Base-by-base conservation (phyloP, 2,888 invertebrate genomes). In the Clanis bilineata region DNA sequence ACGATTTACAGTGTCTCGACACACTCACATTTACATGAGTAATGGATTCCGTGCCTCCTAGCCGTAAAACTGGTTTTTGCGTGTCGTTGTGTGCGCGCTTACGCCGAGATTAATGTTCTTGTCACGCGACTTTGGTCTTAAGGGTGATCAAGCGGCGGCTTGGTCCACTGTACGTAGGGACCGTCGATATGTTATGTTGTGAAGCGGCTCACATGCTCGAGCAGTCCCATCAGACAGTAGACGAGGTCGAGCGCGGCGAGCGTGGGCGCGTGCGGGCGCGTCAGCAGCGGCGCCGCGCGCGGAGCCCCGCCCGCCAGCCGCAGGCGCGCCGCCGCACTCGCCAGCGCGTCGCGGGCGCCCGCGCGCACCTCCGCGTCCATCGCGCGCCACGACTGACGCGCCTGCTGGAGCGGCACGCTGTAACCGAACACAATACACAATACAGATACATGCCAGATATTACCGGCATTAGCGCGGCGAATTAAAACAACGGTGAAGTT, bases 301-400 rank as follows among this genome's bases (percentile, higher is more conserved):
- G 96, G 90, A 12, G 97, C 93, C 60, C 94, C 66, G 0, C 32
- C 93, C 0, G 95, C 93, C 58, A 98, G 91, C 64, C 93, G 93
- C 78, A 96, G 96, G 69, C 94, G 95, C 2, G 90, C 85, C 0
- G 92, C 91, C 0, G 95, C 88, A 57, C 94, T 93, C 77, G 96
- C 95, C 43, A 97, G 82, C 76, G 95, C 94, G 22, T 32, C 41
- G 18, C 51, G 95, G 94, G 76, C 98, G 95, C 68, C 96, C 95
- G 54, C 95, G 94, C 97, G 94, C 22, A 98, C 90, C 39, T 94
- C 93, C 65, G 98, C 93, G 85, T 98, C 98, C 98, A 99, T 98
- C 0, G 97, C 94, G 56, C 93, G 92, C 84, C 95, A 98, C 60
- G 95, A 94, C 80, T 98, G 98, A 28, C 95, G 94, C 44, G 98